Percentiles rank a stretch among this genome's conserved stretches.
Conservation (phyloP, 2,797 vertebrate genomes). For the Neosilurus hyrtlii region DNA sequence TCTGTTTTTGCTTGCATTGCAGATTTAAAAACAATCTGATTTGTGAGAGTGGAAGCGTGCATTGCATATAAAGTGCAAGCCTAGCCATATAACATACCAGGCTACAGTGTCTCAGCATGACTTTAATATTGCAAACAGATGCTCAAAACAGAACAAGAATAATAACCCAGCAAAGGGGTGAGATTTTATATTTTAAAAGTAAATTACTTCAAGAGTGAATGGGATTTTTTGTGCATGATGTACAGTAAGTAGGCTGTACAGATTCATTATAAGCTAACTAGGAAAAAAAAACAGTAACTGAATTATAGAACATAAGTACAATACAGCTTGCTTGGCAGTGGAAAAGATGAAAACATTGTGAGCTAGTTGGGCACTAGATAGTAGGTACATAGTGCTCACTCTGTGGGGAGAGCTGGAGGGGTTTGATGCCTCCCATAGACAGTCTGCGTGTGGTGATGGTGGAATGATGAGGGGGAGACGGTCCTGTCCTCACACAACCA, state of each 20-base stretch:
- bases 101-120: not conserved
- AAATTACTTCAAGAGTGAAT: not conserved
- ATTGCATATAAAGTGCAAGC: not conserved
- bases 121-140: constrained; percentile 10
- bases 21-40: constrained; percentile 4
- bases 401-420: constrained; percentile 84
- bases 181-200: not conserved
- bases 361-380: not conserved
- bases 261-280: not conserved
- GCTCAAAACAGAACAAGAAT: not conserved
- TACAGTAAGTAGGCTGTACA: too few relatives aligned
- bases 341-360: not conserved
- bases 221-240: too few relatives aligned
- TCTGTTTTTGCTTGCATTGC: constrained; percentile 1
- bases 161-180: not conserved
- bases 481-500: constrained; percentile 76
- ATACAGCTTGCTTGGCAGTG: not conserved
- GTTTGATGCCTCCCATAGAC: constrained; percentile 84
- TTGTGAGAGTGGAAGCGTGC: not conserved
- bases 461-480: constrained; percentile 75
- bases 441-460: constrained; percentile 74
- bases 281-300: not conserved
- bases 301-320: not conserved
- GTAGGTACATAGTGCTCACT: constrained; percentile 67
- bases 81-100: not conserved